Conservation (phyloP, 2,797 vertebrate species). For the Gymnoscopelus braueri region DNA sequence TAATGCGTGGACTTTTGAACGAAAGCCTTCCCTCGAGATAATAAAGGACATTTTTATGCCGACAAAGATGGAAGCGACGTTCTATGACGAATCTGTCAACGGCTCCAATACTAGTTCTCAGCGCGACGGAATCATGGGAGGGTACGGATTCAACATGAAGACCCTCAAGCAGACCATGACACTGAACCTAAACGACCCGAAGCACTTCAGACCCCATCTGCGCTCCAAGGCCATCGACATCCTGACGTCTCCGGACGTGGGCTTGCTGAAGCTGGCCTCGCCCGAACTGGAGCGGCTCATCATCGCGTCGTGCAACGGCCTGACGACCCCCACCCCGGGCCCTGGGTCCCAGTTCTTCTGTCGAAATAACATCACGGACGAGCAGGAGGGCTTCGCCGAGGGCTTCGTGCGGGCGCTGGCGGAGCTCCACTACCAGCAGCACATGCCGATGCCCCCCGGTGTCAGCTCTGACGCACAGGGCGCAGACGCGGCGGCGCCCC, state of each 20-base stretch:
- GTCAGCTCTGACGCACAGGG: conserved; percentile 60
- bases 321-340: conserved; percentile 90
- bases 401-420: conserved; percentile 91
- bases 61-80: conserved; percentile 95
- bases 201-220: conserved; percentile 91
- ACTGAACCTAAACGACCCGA: conserved; percentile 92
- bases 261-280: conserved; percentile 92
- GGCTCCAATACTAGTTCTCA: conserved; percentile 80
- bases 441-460: conserved; percentile 58
- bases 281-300: conserved; percentile 93
- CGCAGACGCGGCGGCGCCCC: no score
- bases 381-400: conserved; percentile 94
- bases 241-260: conserved; percentile 93
- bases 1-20: conserved; percentile 20
- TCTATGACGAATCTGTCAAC: conserved; percentile 93
- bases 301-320: conserved; percentile 93
- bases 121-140: conserved; percentile 71
- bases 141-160: conserved; percentile 90
- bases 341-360: conserved; percentile 90
- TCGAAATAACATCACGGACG: conserved; percentile 92
- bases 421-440: conserved; percentile 94
- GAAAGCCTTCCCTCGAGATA: conserved; percentile 22
- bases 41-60: conserved; percentile 74
- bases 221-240: conserved; percentile 90
- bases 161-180: conserved; percentile 93